These are phyloP conservation scores for Platyscapa corneri DNA, from an alignment of 1,140 invertebrate species.

Conservation along the genomic window DNA sequence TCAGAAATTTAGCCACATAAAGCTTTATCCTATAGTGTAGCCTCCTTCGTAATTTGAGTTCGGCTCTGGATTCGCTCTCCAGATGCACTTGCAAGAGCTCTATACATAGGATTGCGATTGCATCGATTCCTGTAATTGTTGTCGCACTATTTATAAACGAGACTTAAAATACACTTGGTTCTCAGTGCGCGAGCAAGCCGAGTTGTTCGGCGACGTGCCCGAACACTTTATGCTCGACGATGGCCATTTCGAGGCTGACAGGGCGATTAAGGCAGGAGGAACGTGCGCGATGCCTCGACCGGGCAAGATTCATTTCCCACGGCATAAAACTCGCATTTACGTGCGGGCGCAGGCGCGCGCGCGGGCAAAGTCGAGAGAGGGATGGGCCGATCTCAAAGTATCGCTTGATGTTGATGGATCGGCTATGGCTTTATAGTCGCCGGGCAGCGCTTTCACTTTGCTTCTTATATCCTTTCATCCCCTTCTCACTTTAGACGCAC, in stretches of 20 bases:
- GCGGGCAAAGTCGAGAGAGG: neutral
- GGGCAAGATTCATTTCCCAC: slow-evolving; percentile 49
- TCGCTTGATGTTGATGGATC: slow-evolving; percentile 63
- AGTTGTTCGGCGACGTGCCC: neutral
- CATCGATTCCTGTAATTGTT: neutral
- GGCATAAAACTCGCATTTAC: slow-evolving; percentile 27
- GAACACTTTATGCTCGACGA: neutral
- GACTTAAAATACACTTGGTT: neutral
- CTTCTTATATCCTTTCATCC: neutral
- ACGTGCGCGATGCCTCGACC: neutral
- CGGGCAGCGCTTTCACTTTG: neutral
- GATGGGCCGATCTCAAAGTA: slow-evolving; percentile 55
- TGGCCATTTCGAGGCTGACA: slow-evolving; percentile 15
- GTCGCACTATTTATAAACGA: neutral
- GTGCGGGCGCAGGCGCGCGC: neutral
- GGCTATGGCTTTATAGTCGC: slow-evolving; percentile 57
- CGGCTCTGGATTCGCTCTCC: too few species aligned
- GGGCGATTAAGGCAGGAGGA: slow-evolving; percentile 25
- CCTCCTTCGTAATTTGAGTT: too few species aligned
- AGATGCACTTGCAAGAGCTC: too few species aligned
- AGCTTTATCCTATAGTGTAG: too few species aligned
- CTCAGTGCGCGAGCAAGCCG: too few species aligned
- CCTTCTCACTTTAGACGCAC: neutral
- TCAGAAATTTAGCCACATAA: too few species aligned
- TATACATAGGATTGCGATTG: too few species aligned